phyloP scores from a whole-genome alignment of 1,140 invertebrate genomes.

The Leptinotarsa texana region DNA sequence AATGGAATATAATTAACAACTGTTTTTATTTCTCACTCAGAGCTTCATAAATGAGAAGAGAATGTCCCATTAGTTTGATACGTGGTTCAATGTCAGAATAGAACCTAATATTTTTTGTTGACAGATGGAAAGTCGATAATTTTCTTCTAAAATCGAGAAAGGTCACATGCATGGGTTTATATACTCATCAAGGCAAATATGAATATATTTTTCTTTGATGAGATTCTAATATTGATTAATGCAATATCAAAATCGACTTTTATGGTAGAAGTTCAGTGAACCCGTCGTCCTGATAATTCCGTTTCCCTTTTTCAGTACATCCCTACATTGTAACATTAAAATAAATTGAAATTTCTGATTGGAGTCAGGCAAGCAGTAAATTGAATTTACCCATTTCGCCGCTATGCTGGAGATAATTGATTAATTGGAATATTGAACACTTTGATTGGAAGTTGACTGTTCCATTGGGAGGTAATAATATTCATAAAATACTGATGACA shows the following conservation, averaged over 20 bases:
- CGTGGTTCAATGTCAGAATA: too few relatives aligned
- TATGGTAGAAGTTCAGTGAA: slow-evolving; percentile 1
- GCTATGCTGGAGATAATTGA: slow-evolving; percentile 22
- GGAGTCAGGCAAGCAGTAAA: slow-evolving; percentile 26
- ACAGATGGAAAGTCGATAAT: too few relatives aligned
- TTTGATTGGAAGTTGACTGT: slow-evolving; percentile 9
- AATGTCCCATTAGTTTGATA: too few relatives aligned
- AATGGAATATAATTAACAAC: too few relatives aligned
- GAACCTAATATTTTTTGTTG: too few relatives aligned
- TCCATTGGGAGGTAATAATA: neutral
- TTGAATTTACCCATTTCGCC: slow-evolving; percentile 21
- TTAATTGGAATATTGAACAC: slow-evolving; percentile 23
- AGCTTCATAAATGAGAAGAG: too few relatives aligned
- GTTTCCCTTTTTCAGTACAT: slow-evolving; percentile 10
- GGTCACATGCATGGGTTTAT: too few relatives aligned
- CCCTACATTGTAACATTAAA: slow-evolving; percentile 21
- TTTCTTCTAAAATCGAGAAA: too few relatives aligned
- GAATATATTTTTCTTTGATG: too few relatives aligned
- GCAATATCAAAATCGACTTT: neutral
- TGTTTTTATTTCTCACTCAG: too few relatives aligned
- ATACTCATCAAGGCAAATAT: too few relatives aligned
- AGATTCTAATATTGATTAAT: too few relatives aligned
- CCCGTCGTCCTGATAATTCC: neutral
- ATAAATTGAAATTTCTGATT: slow-evolving; percentile 28
- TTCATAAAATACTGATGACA: slow-evolving; percentile 7